Evolutionary conservation across 2,113 vertebrate genomes (phyloP), one percentile per base, ranked within the genome.

Genomic region (Mormyrus lacerda): DNA sequence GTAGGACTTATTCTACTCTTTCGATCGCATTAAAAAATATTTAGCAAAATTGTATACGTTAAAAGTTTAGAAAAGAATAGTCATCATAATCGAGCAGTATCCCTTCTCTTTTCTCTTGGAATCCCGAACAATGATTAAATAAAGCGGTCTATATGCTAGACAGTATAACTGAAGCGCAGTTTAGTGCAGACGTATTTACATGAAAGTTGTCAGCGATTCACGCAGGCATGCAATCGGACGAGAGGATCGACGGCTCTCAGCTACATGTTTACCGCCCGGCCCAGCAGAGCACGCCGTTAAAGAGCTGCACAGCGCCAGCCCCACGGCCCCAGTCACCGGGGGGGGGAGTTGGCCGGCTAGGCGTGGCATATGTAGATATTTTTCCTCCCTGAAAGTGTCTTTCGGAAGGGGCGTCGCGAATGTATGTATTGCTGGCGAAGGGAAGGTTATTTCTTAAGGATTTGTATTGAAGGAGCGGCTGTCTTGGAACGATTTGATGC

Each of bases 241-340:
- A 89, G 69, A 44, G 89, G 39, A 31, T 53, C 69, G 35, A 1
- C 27, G 2, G 27, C 3, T 53, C 31, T 58, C n/a, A 21, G 17
- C 17, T 45, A 27, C 89, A 51, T 91, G 89, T 93, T 91, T 90
- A 91, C 91, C 76, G 89, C 65, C 35, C 35, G 9, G 3, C 90
- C 13, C 24, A 55, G 13, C 69, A 31, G 15, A 83, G 88, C 91
- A 89, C 90, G 90, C 86, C 88, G 85, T 39, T 58, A 31, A 79
- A 47, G 17, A 61, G 50, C 69, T 87, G 50, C 39, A 86, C 42
- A 65, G 31, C 88, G 50, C 73, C 24, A 17, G 7, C 24, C 48
- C 27, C 58, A 8, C 21, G 87, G 47, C 83, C 85, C 55, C 69
- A 53, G 88, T 91, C 92, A 85, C 53, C 55, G 88, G 90, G 89